Evolutionary conservation across 2,797 vertebrate species (phyloP).

Genomic region (Micropoecilia bifurca): DNA sequence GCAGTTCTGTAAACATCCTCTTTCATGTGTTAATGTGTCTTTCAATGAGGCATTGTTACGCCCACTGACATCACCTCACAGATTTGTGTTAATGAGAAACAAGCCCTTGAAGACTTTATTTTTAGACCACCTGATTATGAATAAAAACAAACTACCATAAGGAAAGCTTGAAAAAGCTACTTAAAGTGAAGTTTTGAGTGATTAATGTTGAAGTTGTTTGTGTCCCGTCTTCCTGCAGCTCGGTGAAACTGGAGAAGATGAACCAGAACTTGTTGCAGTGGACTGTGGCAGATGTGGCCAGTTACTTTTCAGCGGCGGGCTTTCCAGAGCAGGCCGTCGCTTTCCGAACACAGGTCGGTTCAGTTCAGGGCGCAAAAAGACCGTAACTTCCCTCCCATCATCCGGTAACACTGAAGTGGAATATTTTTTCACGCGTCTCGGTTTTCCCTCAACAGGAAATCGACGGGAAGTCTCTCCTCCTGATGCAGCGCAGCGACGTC

Average conservation of each 20-base stretch:
- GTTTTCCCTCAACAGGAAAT: slow-evolving; percentile 82
- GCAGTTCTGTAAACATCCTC: background rate
- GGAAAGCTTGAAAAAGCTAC: background rate
- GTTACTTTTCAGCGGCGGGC: slow-evolving; percentile 90
- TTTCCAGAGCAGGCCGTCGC: slow-evolving; percentile 91
- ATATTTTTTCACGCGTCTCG: no score
- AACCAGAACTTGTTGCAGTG: slow-evolving; percentile 87
- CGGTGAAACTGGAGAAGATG: slow-evolving; percentile 81
- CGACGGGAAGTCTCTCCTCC: slow-evolving; percentile 90
- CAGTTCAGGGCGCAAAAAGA: background rate
- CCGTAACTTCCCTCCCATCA: background rate
- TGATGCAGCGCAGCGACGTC: slow-evolving; percentile 93
- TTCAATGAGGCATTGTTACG: background rate
- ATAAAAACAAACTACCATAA: background rate
- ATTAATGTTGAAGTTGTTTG: background rate
- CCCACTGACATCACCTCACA: background rate
- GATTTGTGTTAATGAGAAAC: background rate
- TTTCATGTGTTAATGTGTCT: background rate
- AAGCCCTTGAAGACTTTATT: background rate
- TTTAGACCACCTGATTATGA: background rate
- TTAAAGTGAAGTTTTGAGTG: background rate
- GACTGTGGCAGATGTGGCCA: slow-evolving; percentile 90
- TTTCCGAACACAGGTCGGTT: slow-evolving; percentile 88
- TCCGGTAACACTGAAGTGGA: no score
- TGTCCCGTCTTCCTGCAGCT: slow-evolving; percentile 51